Evolutionary conservation across 2,888 invertebrate genomes (phyloP).

Genomic region (Nudaria mundana): DNA sequence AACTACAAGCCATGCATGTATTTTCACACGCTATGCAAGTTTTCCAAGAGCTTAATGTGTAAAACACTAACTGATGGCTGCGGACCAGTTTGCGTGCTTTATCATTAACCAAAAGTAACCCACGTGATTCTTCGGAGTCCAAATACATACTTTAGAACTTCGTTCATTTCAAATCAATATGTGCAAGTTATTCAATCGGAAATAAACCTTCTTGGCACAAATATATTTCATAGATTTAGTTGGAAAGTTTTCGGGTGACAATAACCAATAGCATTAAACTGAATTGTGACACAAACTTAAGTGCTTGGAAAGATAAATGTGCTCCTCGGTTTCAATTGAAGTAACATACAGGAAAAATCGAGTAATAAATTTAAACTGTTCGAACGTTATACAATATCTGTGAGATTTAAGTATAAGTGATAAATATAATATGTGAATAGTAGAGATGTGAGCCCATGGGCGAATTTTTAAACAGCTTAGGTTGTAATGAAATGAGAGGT

Average conservation of each 20-base stretch:
- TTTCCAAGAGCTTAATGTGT: background rate
- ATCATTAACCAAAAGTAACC: background rate
- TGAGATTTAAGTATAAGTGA: too few relatives aligned
- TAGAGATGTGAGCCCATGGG: too few relatives aligned
- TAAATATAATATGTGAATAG: too few relatives aligned
- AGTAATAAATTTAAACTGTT: background rate
- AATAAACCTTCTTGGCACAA: conserved; percentile 23
- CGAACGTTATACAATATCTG: background rate
- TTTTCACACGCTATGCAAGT: conserved; percentile 6
- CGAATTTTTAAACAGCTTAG: too few relatives aligned
- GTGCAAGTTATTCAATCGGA: conserved; percentile 27
- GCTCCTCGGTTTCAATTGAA: conserved; percentile 34
- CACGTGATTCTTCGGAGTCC: conserved; percentile 14
- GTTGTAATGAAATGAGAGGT: too few relatives aligned
- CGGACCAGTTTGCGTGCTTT: too few relatives aligned
- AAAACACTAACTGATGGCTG: too few relatives aligned
- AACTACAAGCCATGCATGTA: conserved; percentile 23
- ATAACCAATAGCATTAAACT: conserved; percentile 57
- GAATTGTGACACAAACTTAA: conserved; percentile 49
- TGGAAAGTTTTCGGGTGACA: conserved; percentile 36
- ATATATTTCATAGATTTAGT: conserved; percentile 34
- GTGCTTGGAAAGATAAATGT: conserved; percentile 44
- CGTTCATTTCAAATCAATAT: conserved; percentile 19
- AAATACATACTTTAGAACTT: conserved; percentile 9
- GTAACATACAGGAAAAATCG: background rate